Evolutionary conservation across 2,797 vertebrate genomes (phyloP), one percentile per base, ranked within the genome.

Genomic region (Acestrorhynchus altus): DNA sequence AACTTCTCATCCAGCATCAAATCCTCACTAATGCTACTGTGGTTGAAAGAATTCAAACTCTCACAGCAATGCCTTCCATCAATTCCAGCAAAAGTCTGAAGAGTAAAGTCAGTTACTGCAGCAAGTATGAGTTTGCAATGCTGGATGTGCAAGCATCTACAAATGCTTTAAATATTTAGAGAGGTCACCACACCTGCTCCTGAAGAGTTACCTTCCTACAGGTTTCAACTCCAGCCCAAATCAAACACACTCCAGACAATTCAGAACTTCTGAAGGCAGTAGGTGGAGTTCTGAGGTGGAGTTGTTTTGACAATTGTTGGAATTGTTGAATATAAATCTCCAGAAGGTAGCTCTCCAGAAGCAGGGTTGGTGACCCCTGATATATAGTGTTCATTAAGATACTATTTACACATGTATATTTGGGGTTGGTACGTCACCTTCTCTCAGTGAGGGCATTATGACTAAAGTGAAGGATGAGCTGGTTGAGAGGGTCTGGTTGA

Each of bases 401-500:
- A 4, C 10, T 69, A 47, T 54, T 35, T 13, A 24, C 26, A 49
- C 26, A 57, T 40, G 24, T 26, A 31, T 66, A 20, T 72, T 22
- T 8, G 13, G 31, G 15, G 59, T 24, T 31, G 6, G 10, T 64
- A 6, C 8, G 47, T 18, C 5, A 95, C 94, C 97, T 98, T 88
- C 94, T 95, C 86, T 99, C 97, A 0, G 95, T 99, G 80, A 99
- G 94, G 57, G 98, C 98, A 3, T 94, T 98, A 87, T 94, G 96
- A 87, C 98, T 99, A 52, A 99, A 99, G 86, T 98, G 95, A 77
- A 99, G 96, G 80, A 99, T 98, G 86, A 99, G 98, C 86, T 99
- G 98, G 86, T 99, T 96, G 71, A 99, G 96, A 49, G 98, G 97
- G 82, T 99, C 97, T 1, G 97, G 97, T 47, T 96, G 92, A 66